Base-by-base conservation (phyloP, 2,113 vertebrate genomes). In the Pelecanoides urinatrix region DNA sequence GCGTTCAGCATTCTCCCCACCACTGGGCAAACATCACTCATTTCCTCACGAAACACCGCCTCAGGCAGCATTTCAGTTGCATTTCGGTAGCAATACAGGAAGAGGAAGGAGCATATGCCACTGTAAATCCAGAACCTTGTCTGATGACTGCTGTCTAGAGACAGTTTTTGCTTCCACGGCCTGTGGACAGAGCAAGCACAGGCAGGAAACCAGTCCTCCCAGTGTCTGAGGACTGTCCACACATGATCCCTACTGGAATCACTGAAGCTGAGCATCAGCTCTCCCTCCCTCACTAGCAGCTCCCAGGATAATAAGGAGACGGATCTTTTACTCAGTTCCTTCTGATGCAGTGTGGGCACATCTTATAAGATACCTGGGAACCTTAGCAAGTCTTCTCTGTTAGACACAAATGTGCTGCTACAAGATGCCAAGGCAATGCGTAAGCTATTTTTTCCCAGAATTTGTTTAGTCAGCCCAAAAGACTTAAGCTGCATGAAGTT, bases 401-500 rank as follows among this genome's bases (percentile, higher is more conserved):
- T 40, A 34, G 34, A 21, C 45, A 70, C 34, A 58, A 6, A 44
- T 29, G 30, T 18, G 30, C 18, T 47, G 9, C 53, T 25, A 29
- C 58, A 55, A 68, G 9, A 34, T 21, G 14, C 36, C 8, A 82
- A 47, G 42, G 30, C 45, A 72, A 91, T 61, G n/a, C 9, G 42
- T 1, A 40, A 13, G 17, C 6, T 0, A 8, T 27, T 77, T 53
- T 9, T 9, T 18, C 32, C 25, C n/a, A 7, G 29, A 82, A 63
- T 53, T 15, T 52, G 14, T n/a, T 61, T 30, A 8, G 4, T 29
- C 42, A 55, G 52, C 21, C 47, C 32, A 65, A 47, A 62, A 79
- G 32, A 52, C 26, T 82, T 61, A 45, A 2, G 22, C 4, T 25
- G 34, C 0, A 0, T 16, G 3, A 73, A 1, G 4, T 21, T 86